These are phyloP conservation scores for Formica exsecta DNA, from an alignment of 1,140 invertebrate genomes.

Conservation along the genomic window DNA sequence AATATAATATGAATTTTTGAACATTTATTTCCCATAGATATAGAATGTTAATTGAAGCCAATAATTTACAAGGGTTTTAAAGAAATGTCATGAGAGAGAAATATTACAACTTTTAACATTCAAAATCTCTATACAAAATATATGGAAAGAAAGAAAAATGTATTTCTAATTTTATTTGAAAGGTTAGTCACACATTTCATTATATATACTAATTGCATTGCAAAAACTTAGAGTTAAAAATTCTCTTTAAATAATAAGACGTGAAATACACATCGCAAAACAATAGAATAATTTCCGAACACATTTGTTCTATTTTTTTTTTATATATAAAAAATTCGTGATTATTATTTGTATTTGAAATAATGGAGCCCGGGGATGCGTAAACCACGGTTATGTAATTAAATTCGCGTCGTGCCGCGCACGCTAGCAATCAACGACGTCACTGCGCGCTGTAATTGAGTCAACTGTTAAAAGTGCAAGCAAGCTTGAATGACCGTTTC, in stretches of 20 bases:
- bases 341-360: conserved; percentile 58
- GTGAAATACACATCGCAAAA: too few relatives aligned
- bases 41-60: background rate
- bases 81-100: background rate
- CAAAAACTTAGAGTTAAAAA: too few relatives aligned
- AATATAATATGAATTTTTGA: conserved; percentile 11
- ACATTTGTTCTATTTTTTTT: background rate
- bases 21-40: background rate
- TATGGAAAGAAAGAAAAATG: background rate
- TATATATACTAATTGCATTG: background rate
- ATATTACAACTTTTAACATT: background rate
- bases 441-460: conserved; percentile 59
- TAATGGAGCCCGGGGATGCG: conserved; percentile 38
- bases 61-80: background rate
- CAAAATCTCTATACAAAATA: background rate
- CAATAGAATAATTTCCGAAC: background rate
- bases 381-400: conserved; percentile 58
- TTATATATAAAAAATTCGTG: background rate
- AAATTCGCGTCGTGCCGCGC: conserved; percentile 34
- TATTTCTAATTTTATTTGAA: background rate
- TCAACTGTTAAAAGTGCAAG: conserved; percentile 63
- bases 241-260: too few relatives aligned
- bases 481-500: conserved; percentile 53
- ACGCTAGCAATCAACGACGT: conserved; percentile 55
- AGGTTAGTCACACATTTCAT: background rate